Base-by-base conservation (phyloP, 2,113 vertebrate species). In the Nerophis ophidion region DNA sequence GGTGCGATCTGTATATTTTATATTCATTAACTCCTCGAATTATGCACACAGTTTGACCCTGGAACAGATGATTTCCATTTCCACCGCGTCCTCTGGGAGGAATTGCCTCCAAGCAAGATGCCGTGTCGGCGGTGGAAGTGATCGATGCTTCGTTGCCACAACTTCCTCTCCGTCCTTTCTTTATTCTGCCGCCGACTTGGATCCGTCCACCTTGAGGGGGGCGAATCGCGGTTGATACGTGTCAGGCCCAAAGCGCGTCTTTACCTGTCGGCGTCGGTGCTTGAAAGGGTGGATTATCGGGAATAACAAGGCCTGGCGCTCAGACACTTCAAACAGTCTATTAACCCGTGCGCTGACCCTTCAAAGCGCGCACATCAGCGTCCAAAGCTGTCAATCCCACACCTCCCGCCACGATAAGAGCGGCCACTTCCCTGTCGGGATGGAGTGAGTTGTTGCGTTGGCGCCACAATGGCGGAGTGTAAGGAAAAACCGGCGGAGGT, bases 311-410 rank as follows among this genome's bases (percentile, higher is more conserved):
- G 54, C 58, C 76, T 77, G 66, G 44, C 57, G 1, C 71, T 70
- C 70, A 73, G 63, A 65, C 19, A 62, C 75, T 72, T 84, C 67
- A 66, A 75, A 77, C 84, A 76, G 75, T 81, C 79, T 67, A 84
- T 84, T 84, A 88, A 81, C 84, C 71, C 72, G 45, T 60, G 74
- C 63, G n/a, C 67, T 81, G 82, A 86, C 79, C 86, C 81, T 36
- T 70, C 72, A 75, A 78, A 66, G 33, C 7, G 50, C 15, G 53
- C 54, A 56, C 38, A 56, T 42, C 36, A 6, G 36, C 34, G 17
- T 79, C 46, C 35, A 81, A 66, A 79, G 77, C 5, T 26, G 60
- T 26, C 81, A 74, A 66, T 9, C 48, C 81, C 75, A 67, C 79
- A 68, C 14, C 35, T 65, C 60, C 55, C 3, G 15, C 38, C 66